A percentile compares a stretch with the other conserved stretches of the same genome.
phyloP scores from a whole-genome alignment of 2,797 vertebrate genomes.

The Enteromius unitaeniatus region DNA sequence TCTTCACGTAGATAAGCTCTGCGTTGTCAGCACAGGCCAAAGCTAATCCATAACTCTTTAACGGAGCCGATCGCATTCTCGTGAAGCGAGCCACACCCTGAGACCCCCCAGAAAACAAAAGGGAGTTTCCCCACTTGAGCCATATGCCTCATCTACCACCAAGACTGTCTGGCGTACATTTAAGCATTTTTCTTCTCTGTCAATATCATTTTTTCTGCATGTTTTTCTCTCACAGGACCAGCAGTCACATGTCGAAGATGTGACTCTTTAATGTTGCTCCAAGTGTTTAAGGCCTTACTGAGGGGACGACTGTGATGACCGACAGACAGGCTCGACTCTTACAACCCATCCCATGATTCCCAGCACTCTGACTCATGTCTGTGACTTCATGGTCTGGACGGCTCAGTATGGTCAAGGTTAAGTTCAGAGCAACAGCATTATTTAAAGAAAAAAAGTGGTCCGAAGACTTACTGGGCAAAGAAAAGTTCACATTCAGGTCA shows the following conservation, averaged over 20 bases:
- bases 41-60: conserved; percentile 54
- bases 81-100: conserved; percentile 31
- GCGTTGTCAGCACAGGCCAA: conserved; percentile 47
- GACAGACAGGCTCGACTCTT: not conserved
- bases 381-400: conserved; percentile 23
- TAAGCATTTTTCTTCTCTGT: conserved; percentile 42
- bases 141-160: conserved; percentile 52
- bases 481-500: not conserved
- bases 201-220: conserved; percentile 15
- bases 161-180: conserved; percentile 48
- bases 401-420: conserved; percentile 52
- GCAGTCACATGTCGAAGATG: conserved; percentile 88
- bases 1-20: conserved; percentile 46
- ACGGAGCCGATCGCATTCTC: conserved; percentile 27
- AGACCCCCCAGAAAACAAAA: conserved; percentile 52
- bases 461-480: not conserved
- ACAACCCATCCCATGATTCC: not conserved
- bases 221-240: conserved; percentile 66
- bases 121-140: conserved; percentile 61
- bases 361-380: conserved; percentile 68
- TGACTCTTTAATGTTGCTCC: conserved; percentile 89
- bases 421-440: conserved; percentile 4
- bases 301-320: conserved; percentile 43
- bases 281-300: conserved; percentile 65
- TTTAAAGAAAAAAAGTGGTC: not conserved